These are phyloP conservation scores for Ariopsis seemanni DNA, from an alignment of 2,113 vertebrate genomes.

Conservation along the genomic window DNA sequence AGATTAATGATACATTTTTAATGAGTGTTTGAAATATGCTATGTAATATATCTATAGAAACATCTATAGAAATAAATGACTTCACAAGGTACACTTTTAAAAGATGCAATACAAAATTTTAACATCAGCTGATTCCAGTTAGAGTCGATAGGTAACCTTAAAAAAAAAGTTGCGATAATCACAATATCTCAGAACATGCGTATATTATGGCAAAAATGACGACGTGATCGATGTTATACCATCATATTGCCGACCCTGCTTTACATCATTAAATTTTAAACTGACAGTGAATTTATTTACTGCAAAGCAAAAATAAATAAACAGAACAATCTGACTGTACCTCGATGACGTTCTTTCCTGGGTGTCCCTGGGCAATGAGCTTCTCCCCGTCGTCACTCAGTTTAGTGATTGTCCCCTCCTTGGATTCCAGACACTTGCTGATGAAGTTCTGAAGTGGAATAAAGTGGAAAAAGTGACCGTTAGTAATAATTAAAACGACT, in stretches of 20 bases:
- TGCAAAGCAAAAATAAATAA: neutral
- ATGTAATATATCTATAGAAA: too few relatives aligned
- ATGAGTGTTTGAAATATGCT: neutral
- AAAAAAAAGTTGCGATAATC: neutral
- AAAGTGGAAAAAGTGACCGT: neutral
- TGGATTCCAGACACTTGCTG: conserved; percentile 89
- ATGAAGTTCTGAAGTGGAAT: conserved; percentile 84
- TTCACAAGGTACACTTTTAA: neutral
- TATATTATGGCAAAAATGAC: neutral
- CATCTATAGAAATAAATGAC: neutral
- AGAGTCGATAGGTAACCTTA: too few relatives aligned
- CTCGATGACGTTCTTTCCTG: conserved; percentile 88
- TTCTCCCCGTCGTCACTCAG: conserved; percentile 87
- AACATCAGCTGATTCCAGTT: neutral
- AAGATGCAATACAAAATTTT: neutral
- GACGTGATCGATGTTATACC: neutral
- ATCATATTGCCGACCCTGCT: neutral
- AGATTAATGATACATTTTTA: neutral
- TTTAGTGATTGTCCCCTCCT: conserved; percentile 86
- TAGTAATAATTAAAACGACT: neutral
- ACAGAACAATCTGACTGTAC: conserved; percentile 61
- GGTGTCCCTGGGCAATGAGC: conserved; percentile 79
- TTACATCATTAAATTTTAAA: neutral
- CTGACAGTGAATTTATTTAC: neutral
- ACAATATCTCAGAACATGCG: neutral